phyloP scores from a whole-genome alignment of 2,888 invertebrate species.

The Caenorhabditis imperialis region DNA sequence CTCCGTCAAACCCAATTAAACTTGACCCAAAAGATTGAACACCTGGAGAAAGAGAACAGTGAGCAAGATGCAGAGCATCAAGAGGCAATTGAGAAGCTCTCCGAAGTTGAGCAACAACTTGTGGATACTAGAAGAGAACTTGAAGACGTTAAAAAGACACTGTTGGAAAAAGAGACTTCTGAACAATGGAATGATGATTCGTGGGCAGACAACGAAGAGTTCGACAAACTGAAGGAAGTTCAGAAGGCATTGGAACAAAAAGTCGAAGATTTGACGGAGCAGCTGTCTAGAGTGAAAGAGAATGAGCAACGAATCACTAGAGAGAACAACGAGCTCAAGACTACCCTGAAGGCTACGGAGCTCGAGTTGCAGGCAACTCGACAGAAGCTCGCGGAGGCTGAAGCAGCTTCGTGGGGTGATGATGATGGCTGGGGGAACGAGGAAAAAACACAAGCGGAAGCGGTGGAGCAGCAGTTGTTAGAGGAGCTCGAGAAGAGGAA shows the following conservation, averaged over 20 bases:
- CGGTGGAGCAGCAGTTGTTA: too few relatives aligned
- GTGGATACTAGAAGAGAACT: too few relatives aligned
- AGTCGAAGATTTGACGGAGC: conserved; percentile 19
- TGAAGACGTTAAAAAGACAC: too few relatives aligned
- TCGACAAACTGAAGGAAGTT: conserved; percentile 24
- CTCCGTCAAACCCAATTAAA: conserved; percentile 3
- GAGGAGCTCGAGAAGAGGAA: not conserved
- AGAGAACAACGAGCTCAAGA: conserved; percentile 5
- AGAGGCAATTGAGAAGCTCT: not conserved
- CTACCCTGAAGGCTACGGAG: not conserved
- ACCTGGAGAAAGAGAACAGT: conserved; percentile 6
- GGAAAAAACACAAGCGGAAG: conserved; percentile 1
- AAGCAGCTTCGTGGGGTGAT: conserved; percentile 14
- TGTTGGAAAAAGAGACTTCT: not conserved
- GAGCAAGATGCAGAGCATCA: conserved; percentile 1
- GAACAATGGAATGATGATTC: conserved; percentile 8
- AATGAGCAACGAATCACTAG: conserved; percentile 10
- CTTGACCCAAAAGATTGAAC: not conserved
- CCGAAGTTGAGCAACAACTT: not conserved
- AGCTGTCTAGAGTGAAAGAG: conserved; percentile 9
- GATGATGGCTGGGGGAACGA: conserved; percentile 22
- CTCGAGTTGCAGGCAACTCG: conserved; percentile 6
- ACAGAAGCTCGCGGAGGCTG: conserved; percentile 1
- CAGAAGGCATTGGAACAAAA: conserved; percentile 16
- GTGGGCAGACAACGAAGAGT: conserved; percentile 16